A percentile compares a stretch with the other conserved stretches of the same genome.
Evolutionary conservation across 2,797 vertebrate genomes (phyloP).

Genomic region (Thaleichthys pacificus): DNA sequence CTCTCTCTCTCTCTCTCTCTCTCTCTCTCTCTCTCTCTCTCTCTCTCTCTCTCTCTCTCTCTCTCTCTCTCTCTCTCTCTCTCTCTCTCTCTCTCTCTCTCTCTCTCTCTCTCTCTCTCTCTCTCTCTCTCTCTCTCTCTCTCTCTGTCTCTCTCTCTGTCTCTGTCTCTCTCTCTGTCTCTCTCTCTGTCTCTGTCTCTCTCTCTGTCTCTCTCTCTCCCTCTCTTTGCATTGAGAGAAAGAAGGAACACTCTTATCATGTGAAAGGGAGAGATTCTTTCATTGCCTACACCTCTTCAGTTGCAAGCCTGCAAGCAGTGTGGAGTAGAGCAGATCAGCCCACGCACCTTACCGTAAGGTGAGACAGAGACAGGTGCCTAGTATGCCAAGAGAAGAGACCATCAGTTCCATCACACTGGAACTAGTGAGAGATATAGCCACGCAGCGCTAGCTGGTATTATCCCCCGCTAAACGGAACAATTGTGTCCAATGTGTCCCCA

Average conservation of each 20-base stretch:
- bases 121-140: not conserved
- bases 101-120: not conserved
- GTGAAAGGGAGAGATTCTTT: not conserved
- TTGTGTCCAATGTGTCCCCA: too few species aligned
- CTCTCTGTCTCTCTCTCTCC: not conserved
- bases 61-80: not conserved
- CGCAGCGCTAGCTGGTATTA: not conserved
- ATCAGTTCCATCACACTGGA: not conserved
- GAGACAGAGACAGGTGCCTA: not conserved
- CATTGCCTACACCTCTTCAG: not conserved
- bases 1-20: too few species aligned
- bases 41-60: not conserved
- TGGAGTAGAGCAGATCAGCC: not conserved
- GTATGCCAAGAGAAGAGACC: not conserved
- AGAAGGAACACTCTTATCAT: too few species aligned
- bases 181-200: not conserved
- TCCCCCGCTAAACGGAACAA: not conserved
- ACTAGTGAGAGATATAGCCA: not conserved
- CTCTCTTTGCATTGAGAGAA: not conserved
- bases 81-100: not conserved
- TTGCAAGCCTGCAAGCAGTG: not conserved
- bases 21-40: not conserved
- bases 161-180: not conserved
- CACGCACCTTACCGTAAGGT: not conserved
- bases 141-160: too few species aligned